A percentile compares a stretch with the other conserved stretches of the same genome.
Evolutionary conservation across 2,113 vertebrate species (phyloP).

Genomic region (Alligator sinensis): DNA sequence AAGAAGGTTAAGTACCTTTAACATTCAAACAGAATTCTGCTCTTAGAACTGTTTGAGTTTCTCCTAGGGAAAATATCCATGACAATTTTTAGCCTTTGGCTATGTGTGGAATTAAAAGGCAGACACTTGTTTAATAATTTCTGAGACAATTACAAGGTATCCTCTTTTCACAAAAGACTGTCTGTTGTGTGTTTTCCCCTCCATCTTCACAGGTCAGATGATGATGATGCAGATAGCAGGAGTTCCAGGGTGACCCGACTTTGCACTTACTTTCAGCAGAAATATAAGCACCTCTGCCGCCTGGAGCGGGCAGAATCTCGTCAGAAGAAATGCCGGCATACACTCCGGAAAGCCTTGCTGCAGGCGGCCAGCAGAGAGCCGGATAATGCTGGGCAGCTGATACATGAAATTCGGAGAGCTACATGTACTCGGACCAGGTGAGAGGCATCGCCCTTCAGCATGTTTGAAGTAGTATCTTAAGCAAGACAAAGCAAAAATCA

Average conservation of each 20-base stretch:
- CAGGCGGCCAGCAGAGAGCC: constrained; percentile 93
- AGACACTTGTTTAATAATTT: background rate
- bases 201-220: constrained; percentile 77
- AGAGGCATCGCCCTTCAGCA: constrained; percentile 12
- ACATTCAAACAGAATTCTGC: background rate
- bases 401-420: constrained; percentile 86
- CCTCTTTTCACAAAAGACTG: background rate
- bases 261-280: constrained; percentile 97
- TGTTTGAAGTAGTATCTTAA: fast-evolving
- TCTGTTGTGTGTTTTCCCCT: constrained; percentile 43
- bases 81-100: background rate
- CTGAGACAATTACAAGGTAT: background rate
- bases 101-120: background rate
- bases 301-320: constrained; percentile 93
- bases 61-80: background rate
- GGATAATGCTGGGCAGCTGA: constrained; percentile 87
- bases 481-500: background rate
- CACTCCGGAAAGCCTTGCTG: constrained; percentile 94
- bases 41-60: background rate
- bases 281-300: constrained; percentile 98
- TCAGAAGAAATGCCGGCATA: constrained; percentile 93
- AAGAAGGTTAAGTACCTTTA: constrained; percentile 28
- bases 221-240: constrained; percentile 85
- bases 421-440: constrained; percentile 84
- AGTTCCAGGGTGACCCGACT: constrained; percentile 92